Evolutionary conservation across 2,113 vertebrate species (phyloP), one percentile per base, ranked within the genome.

Genomic region (Larimichthys crocea): DNA sequence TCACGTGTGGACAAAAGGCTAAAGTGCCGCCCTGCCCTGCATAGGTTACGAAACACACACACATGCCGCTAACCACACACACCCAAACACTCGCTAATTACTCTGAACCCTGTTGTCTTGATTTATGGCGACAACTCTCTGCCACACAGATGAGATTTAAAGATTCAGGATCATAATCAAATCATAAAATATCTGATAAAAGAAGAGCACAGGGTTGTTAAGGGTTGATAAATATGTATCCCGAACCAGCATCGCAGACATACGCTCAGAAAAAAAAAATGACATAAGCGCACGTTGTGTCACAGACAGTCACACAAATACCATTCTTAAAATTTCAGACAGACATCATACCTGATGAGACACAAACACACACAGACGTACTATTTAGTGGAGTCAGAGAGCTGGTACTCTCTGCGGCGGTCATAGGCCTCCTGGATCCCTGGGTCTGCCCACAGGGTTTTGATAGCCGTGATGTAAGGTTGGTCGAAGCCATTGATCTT

Each of bases 381-480:
- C 97, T 97, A 98, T 87, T 95, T 92, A 0, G 97, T 96, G 0
- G 97, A 98, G 87, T 98, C 97, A 0, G 97, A 95, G 61, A 98
- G 95, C 80, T 98, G 96, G 90, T 96, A 98, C 79, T 98, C 96
- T 8, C 96, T 86, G 82, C 97, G 94, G 20, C 96, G 94, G 84
- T 96, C 96, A 0, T 97, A 98, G 68, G 97, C 96, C 75, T 95
- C 93, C 62, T 90, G 94, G 87, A 97, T 93, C 42, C 97, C 97
- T 0, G 94, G 88, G 65, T 98, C 97, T 0, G 89, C 68, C 97
- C 97, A 98, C 84, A 98, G 90, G 57, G 59, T 90, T 87, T 94
- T 94, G 69, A 98, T 92, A 83, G 96, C 95, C 59, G 16, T 78
- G 0, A 94, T 89, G 6, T 93, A 92, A 3, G 72, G 90, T 3